Percentiles rank a stretch among this genome's conserved stretches.
Evolutionary conservation across 2,888 invertebrate genomes (phyloP).

Genomic region (Trissolcus brochymenae): DNA sequence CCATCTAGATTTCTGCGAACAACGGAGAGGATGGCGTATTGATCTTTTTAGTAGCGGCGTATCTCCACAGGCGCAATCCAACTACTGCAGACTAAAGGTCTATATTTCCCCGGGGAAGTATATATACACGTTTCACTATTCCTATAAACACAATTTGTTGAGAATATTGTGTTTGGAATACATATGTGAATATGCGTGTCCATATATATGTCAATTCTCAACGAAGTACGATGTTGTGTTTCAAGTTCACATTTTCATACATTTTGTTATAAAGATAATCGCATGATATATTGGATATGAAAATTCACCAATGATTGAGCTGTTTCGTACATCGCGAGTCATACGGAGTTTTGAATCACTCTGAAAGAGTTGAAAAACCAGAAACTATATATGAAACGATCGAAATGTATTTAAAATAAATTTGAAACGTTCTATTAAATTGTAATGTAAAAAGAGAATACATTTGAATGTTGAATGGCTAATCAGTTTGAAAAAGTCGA

Average conservation of each 20-base stretch:
- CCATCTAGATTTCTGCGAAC: constrained; percentile 69
- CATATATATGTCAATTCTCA: constrained; percentile 52
- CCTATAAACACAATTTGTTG: constrained; percentile 76
- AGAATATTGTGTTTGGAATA: constrained; percentile 69
- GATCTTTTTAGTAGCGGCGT: constrained; percentile 76
- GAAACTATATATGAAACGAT: too few species aligned
- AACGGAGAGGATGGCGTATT: constrained; percentile 74
- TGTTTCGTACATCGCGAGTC: background rate
- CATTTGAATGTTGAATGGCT: too few species aligned
- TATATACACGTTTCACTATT: constrained; percentile 72
- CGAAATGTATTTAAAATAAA: background rate
- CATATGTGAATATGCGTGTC: constrained; percentile 53
- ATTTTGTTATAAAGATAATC: constrained; percentile 17
- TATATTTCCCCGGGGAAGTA: constrained; percentile 76
- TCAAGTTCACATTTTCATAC: constrained; percentile 24
- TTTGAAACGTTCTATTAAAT: background rate
- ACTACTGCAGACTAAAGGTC: constrained; percentile 72
- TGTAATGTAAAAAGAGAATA: too few species aligned
- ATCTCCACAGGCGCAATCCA: constrained; percentile 72
- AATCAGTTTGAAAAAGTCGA: too few species aligned
- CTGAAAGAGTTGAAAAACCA: too few species aligned
- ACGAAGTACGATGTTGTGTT: constrained; percentile 40
- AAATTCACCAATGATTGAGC: background rate
- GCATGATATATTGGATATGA: constrained; percentile 1
- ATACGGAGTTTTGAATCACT: too few species aligned